phyloP scores from a whole-genome alignment of 2,888 invertebrate species.

The Stenotaenia linearis region DNA sequence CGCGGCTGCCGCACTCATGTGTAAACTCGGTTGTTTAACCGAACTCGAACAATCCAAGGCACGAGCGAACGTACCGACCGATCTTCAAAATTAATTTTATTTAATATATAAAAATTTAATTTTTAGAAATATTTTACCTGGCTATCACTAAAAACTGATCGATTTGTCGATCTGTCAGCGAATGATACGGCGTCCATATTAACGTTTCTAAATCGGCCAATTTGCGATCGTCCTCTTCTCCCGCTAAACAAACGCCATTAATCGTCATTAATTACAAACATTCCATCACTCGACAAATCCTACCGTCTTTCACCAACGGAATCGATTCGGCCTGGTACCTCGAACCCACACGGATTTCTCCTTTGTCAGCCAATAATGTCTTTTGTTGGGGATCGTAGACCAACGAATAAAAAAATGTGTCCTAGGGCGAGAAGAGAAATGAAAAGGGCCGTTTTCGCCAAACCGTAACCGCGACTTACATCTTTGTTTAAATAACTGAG shows the following conservation, averaged over 20 bases:
- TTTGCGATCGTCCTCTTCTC: slow-evolving; percentile 61
- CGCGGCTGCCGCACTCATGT: slow-evolving; percentile 99
- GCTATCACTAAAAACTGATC: slow-evolving; percentile 93
- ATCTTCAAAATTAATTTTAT: slow-evolving; percentile 68
- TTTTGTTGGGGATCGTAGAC: slow-evolving; percentile 99
- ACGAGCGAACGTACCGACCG: slow-evolving; percentile 97
- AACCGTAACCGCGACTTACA: slow-evolving; percentile 53
- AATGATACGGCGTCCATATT: slow-evolving; percentile 91
- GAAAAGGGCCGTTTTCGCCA: no score
- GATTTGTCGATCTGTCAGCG: slow-evolving; percentile 88
- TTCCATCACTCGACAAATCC: slow-evolving; percentile 34
- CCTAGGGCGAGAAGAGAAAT: slow-evolving; percentile 60
- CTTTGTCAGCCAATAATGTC: slow-evolving; percentile 97
- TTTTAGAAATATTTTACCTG: slow-evolving; percentile 48
- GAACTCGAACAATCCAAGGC: slow-evolving; percentile 98
- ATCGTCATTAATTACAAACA: not conserved
- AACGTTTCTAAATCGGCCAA: slow-evolving; percentile 78
- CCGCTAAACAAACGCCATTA: slow-evolving; percentile 40
- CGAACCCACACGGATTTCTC: slow-evolving; percentile 84
- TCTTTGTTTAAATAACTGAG: slow-evolving; percentile 94
- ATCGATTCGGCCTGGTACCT: slow-evolving; percentile 94
- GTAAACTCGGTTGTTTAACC: slow-evolving; percentile 94
- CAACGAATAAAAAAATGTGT: slow-evolving; percentile 98
- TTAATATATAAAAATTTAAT: not conserved
- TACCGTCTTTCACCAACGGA: slow-evolving; percentile 71